phyloP scores from a whole-genome alignment of 2,888 invertebrate species.

The Euplexia lucipara region DNA sequence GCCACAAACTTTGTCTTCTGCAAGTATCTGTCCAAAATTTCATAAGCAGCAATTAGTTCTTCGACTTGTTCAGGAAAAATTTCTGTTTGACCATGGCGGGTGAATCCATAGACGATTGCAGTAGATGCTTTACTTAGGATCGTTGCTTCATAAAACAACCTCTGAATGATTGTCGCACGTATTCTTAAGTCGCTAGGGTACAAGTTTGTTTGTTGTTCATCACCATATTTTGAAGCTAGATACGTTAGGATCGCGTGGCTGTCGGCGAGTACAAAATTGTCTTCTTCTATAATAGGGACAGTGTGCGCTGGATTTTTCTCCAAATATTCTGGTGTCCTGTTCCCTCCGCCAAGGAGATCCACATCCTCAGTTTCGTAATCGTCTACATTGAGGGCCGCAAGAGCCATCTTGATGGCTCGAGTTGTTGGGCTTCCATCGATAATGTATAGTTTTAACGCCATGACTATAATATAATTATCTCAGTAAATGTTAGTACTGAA shows the following conservation, averaged over 20 bases:
- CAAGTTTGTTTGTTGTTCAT: slow-evolving; percentile 62
- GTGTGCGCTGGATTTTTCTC: slow-evolving; percentile 73
- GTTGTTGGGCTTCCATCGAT: slow-evolving; percentile 67
- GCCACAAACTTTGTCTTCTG: slow-evolving; percentile 67
- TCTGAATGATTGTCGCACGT: slow-evolving; percentile 71
- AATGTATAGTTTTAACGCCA: slow-evolving; percentile 64
- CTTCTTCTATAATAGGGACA: slow-evolving; percentile 74
- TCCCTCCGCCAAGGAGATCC: slow-evolving; percentile 60
- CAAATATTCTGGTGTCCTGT: slow-evolving; percentile 66
- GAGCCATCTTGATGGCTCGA: slow-evolving; percentile 70
- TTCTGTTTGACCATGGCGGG: background rate
- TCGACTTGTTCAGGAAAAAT: slow-evolving; percentile 62
- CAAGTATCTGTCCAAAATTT: slow-evolving; percentile 71
- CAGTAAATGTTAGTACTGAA: too few species aligned
- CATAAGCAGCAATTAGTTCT: slow-evolving; percentile 57
- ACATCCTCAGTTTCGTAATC: slow-evolving; percentile 63
- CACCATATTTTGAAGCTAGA: slow-evolving; percentile 74
- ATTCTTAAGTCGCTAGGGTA: slow-evolving; percentile 70
- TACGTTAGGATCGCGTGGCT: slow-evolving; percentile 77
- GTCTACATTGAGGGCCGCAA: slow-evolving; percentile 69
- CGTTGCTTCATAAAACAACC: slow-evolving; percentile 70
- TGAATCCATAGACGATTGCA: background rate
- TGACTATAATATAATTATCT: too few species aligned
- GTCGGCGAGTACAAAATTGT: slow-evolving; percentile 70
- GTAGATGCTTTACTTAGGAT: slow-evolving; percentile 62